Evolutionary conservation across 2,113 vertebrate species (phyloP).

Genomic region (Vombatus ursinus): DNA sequence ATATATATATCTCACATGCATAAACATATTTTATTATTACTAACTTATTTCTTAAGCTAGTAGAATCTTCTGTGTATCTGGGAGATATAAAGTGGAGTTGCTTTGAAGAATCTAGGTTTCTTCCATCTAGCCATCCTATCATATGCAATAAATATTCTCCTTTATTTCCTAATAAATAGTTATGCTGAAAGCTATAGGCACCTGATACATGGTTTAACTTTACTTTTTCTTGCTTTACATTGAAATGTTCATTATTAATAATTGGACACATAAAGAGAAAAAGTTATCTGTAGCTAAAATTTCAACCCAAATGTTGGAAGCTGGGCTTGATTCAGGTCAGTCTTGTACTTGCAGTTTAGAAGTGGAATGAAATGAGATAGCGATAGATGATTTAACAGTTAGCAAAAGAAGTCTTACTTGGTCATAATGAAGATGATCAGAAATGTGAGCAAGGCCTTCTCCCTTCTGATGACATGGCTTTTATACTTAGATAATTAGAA

Average conservation of each 20-base stretch:
- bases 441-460: background rate
- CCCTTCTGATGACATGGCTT: background rate
- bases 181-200: background rate
- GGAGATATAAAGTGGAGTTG: background rate
- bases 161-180: background rate
- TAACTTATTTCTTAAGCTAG: background rate
- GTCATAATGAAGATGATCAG: background rate
- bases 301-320: background rate
- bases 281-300: background rate
- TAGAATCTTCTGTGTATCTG: background rate
- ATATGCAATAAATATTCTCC: background rate
- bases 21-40: background rate
- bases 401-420: background rate
- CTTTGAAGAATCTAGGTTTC: background rate
- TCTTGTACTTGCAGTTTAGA: background rate
- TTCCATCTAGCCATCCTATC: background rate
- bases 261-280: background rate
- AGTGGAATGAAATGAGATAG: background rate
- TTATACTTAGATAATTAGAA: background rate
- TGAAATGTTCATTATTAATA: background rate
- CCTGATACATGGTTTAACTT: constrained; percentile 11
- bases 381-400: background rate
- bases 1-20: background rate
- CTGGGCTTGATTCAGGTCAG: background rate
- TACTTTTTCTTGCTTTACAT: background rate